Percentiles rank a stretch among this genome's conserved stretches.
Evolutionary conservation across 2,113 vertebrate species (phyloP).

Genomic region (Epinephelus moara): DNA sequence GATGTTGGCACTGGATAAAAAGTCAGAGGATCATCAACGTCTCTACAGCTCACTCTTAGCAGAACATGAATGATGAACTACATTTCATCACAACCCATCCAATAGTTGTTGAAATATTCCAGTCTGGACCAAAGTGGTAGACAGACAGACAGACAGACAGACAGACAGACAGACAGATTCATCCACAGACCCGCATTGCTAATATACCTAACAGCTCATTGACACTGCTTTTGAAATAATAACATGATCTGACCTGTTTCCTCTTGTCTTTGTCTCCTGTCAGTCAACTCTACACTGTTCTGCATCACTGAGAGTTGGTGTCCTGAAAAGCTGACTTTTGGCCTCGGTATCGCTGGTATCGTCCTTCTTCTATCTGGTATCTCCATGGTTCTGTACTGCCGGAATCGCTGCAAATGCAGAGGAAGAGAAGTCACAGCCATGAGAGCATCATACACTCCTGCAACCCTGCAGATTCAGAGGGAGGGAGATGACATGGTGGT

Average conservation of each 20-base stretch:
- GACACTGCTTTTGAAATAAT: background rate
- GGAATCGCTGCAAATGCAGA: too few relatives aligned
- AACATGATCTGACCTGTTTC: background rate
- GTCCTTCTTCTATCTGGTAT: fast-evolving
- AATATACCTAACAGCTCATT: background rate
- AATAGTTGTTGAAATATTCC: background rate
- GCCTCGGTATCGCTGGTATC: fast-evolving
- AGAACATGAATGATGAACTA: too few relatives aligned
- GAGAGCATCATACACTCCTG: too few relatives aligned
- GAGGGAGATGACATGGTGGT: fast-evolving
- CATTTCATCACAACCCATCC: background rate
- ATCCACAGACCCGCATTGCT: background rate
- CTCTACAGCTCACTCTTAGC: too few relatives aligned
- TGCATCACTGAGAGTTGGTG: background rate
- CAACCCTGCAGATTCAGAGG: too few relatives aligned
- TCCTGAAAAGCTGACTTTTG: fast-evolving
- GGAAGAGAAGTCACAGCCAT: too few relatives aligned
- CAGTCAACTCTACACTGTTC: background rate
- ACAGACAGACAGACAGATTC: background rate
- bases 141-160: background rate
- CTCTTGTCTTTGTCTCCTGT: background rate
- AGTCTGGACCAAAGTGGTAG: background rate
- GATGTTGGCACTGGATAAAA: too few relatives aligned
- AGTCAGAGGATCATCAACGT: too few relatives aligned
- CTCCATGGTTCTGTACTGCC: too few relatives aligned